Evolutionary conservation across 2,888 invertebrate genomes (phyloP).

Genomic region (Calliphora vomitoria): DNA sequence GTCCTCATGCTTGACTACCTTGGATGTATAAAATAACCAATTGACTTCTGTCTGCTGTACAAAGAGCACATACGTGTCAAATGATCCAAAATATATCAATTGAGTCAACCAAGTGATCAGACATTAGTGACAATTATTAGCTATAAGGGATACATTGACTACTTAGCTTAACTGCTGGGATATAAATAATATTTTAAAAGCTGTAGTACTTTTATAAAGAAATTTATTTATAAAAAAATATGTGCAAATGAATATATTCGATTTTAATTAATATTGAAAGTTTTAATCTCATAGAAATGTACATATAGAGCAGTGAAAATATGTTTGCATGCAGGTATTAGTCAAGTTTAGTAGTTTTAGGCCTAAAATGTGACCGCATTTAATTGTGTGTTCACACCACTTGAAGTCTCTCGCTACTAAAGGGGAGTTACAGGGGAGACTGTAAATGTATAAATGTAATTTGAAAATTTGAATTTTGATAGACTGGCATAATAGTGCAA

Average conservation of each 20-base stretch:
- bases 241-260: background rate
- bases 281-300: background rate
- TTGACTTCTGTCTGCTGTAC: no score
- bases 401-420: background rate
- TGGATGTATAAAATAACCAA: no score
- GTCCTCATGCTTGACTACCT: no score
- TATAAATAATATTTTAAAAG: no score
- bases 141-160: no score
- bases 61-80: no score
- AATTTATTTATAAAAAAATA: no score
- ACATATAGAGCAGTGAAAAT: background rate
- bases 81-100: no score
- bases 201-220: no score
- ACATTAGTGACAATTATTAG: no score
- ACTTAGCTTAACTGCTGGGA: no score
- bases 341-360: constrained; percentile 61
- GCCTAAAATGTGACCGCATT: constrained; percentile 65
- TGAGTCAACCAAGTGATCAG: no score
- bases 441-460: constrained; percentile 57
- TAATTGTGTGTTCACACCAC: constrained; percentile 65
- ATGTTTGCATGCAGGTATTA: background rate
- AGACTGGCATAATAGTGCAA: background rate
- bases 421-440: background rate
- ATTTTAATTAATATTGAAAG: constrained; percentile 26
- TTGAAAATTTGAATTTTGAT: constrained; percentile 69